Conservation (phyloP, 2,113 vertebrate species). For the Paradoxurus hermaphroditus region DNA sequence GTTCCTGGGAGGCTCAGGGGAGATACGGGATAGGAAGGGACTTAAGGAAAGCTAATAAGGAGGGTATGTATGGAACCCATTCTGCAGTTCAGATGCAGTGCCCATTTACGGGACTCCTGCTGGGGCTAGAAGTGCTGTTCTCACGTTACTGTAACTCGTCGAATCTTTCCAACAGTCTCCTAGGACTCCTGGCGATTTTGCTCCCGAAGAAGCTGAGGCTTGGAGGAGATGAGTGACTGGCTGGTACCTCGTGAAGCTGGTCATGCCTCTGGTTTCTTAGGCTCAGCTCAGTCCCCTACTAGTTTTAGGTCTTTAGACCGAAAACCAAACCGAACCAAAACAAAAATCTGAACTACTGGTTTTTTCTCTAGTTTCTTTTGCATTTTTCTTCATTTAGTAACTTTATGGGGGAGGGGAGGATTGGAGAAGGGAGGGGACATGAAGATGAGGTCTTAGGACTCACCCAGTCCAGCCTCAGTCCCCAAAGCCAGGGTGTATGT, state of each 20-base stretch:
- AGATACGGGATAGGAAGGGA: not conserved
- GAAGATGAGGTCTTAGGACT: not conserved
- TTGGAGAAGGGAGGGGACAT: not conserved
- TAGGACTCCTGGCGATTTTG: not conserved
- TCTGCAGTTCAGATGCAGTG: not conserved
- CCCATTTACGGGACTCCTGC: not conserved
- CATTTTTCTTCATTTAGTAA: not conserved
- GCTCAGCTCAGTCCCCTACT: not conserved
- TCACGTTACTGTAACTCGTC: not conserved
- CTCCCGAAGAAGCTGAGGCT: not conserved
- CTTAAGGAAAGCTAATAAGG: not conserved
- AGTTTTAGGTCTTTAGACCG: not conserved
- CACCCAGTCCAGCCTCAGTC: not conserved
- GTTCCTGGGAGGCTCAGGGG: not conserved
- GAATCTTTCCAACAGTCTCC: not conserved
- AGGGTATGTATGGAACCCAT: not conserved
- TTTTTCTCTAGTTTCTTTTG: not conserved
- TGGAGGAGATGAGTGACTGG: not conserved
- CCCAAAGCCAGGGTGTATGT: not conserved
- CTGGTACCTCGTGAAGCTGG: not conserved
- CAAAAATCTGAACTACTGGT: not conserved
- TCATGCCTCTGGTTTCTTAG: not conserved
- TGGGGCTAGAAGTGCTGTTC: not conserved
- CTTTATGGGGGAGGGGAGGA: not conserved
- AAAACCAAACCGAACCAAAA: not conserved